Base-by-base conservation (phyloP, 2,113 vertebrate species). In the Nycticebus coucang region DNA sequence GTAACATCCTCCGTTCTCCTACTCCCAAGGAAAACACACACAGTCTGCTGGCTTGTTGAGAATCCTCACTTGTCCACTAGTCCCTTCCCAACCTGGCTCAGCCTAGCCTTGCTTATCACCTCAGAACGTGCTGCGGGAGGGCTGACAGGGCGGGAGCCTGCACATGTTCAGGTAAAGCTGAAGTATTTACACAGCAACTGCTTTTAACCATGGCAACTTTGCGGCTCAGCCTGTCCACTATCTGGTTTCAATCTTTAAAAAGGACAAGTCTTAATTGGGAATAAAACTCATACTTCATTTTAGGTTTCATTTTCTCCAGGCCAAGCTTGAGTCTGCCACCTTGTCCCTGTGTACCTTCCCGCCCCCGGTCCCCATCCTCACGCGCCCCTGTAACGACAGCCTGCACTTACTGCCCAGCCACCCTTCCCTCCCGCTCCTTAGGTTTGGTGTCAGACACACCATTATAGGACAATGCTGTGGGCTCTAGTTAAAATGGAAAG, bases 241-340 rank as follows among this genome's bases (percentile, higher is more conserved):
- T 86, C 24, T 22, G 15, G 17, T 41, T 94, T 97, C 57, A 72
- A 4, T 55, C 71, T 91, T 94, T 62, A 62, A 60, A 79, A 35
- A 11, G 86, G 64, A 55, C 53, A 91, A 72, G 37, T 62, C 66
- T 87, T 77, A 88, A 41, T 19, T 82, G 84, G 33, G 83, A 90
- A 83, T 59, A 64, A 84, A 79, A 72, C 66, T 85, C 35, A 59
- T 0, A 55, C 24, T 64, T 64, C 26, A 68, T 53, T 84, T 66
- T 71, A 9, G 55, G 62, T 83, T 93, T 89, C 60, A 60, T 72
- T 64, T 74, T 26, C 79, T 95, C 45, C 0, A 60, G 64, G 37
- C 45, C 19, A 72, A 60, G 55, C 18, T 21, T 60, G 55, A 17
- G 2, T 24, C 41, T 55, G 69, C 60, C 19, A 1, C 5, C 17